Conservation (phyloP, 2,888 invertebrate genomes). For the Nysson spinosus region DNA sequence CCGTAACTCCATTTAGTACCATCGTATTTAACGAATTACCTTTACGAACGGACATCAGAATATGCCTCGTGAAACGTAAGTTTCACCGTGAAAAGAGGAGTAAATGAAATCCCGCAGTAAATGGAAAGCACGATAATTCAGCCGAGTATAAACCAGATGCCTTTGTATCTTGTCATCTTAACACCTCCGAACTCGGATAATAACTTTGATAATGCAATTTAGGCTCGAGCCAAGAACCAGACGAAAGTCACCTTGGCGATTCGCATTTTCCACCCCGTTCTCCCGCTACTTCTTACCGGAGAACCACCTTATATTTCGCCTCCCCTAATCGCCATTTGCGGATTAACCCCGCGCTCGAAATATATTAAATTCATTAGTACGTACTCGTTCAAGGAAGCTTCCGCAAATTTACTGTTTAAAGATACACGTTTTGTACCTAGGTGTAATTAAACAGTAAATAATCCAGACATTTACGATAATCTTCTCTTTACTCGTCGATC, state of each 20-base stretch:
- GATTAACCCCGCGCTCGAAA: no score
- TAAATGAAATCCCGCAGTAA: conserved; percentile 26
- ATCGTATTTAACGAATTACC: conserved; percentile 31
- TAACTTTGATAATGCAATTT: conserved; percentile 7
- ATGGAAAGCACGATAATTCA: conserved; percentile 23
- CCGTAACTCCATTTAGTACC: conserved; percentile 18
- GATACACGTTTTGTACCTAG: no score
- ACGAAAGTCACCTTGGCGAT: background rate
- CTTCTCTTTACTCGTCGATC: no score
- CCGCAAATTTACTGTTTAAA: no score
- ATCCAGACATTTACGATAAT: no score
- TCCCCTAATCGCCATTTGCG: no score
- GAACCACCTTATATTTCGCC: no score
- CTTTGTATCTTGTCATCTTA: background rate
- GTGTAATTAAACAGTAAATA: no score
- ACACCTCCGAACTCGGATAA: conserved; percentile 4
- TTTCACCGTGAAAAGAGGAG: conserved; percentile 23
- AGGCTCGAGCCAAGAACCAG: background rate
- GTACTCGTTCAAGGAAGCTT: no score
- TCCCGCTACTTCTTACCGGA: no score
- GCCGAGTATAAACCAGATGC: background rate
- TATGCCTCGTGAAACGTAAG: conserved; percentile 10
- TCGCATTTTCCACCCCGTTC: no score
- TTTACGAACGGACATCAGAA: conserved; percentile 20
- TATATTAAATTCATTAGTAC: no score